These are phyloP conservation scores for Podarcis lilfordi DNA, from an alignment of 2,797 vertebrate genomes.

Conservation along the genomic window DNA sequence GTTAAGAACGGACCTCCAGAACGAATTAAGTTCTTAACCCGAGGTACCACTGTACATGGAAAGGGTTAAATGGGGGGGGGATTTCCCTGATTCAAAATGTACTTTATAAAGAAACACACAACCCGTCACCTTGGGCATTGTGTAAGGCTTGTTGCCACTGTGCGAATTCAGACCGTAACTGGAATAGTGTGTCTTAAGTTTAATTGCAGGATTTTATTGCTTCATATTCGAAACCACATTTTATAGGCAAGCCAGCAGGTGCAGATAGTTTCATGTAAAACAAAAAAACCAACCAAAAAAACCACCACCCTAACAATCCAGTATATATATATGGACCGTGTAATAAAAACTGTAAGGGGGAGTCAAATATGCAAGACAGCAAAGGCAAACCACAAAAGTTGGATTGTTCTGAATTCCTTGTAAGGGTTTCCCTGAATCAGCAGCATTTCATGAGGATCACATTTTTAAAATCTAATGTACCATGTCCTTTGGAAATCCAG, in stretches of 20 bases:
- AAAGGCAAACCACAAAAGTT: constrained; percentile 54
- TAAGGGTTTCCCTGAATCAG: constrained; percentile 22
- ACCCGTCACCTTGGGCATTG: constrained; percentile 1
- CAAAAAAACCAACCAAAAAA: constrained; percentile 22
- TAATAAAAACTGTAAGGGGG: constrained; percentile 66
- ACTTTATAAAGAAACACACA: constrained; percentile 47
- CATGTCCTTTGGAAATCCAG: constrained; percentile 25
- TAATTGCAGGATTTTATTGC: constrained; percentile 73
- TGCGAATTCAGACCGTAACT: constrained; percentile 52
- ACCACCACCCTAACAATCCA: constrained; percentile 47
- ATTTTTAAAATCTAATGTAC: not conserved
- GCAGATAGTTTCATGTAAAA: constrained; percentile 67
- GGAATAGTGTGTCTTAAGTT: constrained; percentile 70
- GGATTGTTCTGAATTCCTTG: constrained; percentile 36
- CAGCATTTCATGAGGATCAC: constrained; percentile 48
- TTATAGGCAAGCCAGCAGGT: constrained; percentile 75
- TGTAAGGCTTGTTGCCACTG: constrained; percentile 44
- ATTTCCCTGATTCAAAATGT: constrained; percentile 3
- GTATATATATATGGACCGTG: constrained; percentile 59
- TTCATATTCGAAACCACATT: constrained; percentile 73
- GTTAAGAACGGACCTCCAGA: too few relatives aligned
- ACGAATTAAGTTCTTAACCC: too few relatives aligned
- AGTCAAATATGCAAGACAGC: constrained; percentile 37
- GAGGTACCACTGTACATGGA: too few relatives aligned
- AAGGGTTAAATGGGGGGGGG: not conserved